Conservation (phyloP, 2,113 vertebrate genomes). For the Cephalophus harveyi region DNA sequence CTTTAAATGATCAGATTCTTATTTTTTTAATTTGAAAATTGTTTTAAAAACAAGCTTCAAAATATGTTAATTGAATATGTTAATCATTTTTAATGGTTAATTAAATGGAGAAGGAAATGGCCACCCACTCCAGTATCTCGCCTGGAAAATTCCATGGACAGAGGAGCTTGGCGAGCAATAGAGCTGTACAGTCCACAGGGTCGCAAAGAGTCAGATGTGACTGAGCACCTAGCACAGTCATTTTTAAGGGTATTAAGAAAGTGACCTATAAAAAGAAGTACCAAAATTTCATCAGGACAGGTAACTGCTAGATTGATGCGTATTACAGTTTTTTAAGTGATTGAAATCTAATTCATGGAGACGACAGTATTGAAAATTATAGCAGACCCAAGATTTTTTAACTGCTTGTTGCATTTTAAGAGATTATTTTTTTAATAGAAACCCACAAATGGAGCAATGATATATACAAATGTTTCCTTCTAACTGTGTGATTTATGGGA, state of each 20-base stretch:
- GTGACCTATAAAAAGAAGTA: neutral
- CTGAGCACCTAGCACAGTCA: neutral
- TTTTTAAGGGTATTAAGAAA: neutral
- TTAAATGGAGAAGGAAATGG: neutral
- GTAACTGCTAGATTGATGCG: neutral
- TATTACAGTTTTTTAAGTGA: neutral
- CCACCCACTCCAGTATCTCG: neutral
- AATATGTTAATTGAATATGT: neutral
- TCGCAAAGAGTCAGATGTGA: accelerated
- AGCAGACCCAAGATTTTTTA: neutral
- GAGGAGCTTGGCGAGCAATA: no score
- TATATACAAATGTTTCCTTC: neutral
- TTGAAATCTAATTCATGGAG: neutral
- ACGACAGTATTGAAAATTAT: neutral
- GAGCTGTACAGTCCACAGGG: neutral
- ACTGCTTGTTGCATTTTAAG: neutral
- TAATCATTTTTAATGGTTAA: neutral
- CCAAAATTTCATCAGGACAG: neutral
- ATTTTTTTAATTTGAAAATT: neutral
- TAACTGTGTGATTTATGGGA: neutral
- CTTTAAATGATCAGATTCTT: neutral
- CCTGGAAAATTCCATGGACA: neutral
- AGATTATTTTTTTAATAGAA: neutral
- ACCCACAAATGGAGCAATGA: neutral
- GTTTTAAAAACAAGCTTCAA: neutral